Percentiles rank a stretch among this genome's conserved stretches.
Evolutionary conservation across 2,113 vertebrate species (phyloP).

Genomic region (Scalopus aquaticus): DNA sequence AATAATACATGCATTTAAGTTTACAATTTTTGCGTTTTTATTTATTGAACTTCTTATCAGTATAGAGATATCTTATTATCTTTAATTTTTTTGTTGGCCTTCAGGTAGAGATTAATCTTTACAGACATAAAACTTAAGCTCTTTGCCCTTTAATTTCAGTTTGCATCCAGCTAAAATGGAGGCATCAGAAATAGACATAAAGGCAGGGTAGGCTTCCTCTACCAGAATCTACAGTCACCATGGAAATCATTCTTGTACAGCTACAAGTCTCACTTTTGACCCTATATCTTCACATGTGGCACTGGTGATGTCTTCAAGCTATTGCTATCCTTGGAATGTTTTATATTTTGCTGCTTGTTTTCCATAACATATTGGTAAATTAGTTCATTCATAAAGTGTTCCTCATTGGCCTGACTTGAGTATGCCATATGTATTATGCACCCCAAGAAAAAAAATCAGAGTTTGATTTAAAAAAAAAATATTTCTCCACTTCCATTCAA

Average conservation of each 20-base stretch:
- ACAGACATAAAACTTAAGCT: not conserved
- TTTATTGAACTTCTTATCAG: not conserved
- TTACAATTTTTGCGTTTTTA: not conserved
- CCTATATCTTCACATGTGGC: not conserved
- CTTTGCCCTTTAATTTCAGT: not conserved
- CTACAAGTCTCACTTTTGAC: rapidly evolving
- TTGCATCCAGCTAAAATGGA: not conserved
- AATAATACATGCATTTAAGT: not conserved
- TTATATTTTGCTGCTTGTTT: not conserved
- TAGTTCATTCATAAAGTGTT: not conserved
- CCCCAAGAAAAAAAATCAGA: not conserved
- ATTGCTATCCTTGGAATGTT: not conserved
- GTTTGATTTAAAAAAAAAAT: not conserved
- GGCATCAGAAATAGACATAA: not conserved
- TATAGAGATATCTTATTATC: not conserved
- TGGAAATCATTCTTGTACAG: not conserved
- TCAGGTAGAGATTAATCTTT: not conserved
- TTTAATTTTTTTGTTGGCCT: not conserved
- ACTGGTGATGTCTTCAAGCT: not conserved
- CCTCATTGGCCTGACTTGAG: not conserved
- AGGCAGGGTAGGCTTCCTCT: not conserved
- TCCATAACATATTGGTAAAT: not conserved
- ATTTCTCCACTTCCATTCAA: not conserved
- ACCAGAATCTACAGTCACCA: not conserved
- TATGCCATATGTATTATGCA: not conserved